A percentile compares a stretch with the other conserved stretches of the same genome.
Conservation (phyloP, 2,113 vertebrate species). For the Aldabrachelys gigantea region DNA sequence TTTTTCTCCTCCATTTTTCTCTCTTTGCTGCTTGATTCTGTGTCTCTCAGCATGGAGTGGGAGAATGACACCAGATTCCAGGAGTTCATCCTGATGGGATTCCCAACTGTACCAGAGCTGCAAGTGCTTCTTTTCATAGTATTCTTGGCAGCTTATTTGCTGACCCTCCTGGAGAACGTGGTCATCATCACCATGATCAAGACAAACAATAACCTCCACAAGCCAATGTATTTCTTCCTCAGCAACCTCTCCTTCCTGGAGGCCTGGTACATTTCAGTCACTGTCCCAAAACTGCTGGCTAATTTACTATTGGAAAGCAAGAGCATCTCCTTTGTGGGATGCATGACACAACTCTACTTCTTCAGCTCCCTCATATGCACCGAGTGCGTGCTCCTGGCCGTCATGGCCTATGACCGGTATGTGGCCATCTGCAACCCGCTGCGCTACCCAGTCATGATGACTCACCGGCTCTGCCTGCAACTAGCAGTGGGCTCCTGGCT, state of each 20-base stretch:
- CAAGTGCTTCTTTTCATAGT: slow-evolving; percentile 46
- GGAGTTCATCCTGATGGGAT: slow-evolving; percentile 40
- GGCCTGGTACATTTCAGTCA: slow-evolving; percentile 57
- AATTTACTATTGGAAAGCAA: slow-evolving; percentile 13
- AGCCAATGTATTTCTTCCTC: slow-evolving; percentile 66
- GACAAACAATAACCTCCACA: slow-evolving; percentile 41
- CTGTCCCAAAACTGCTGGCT: slow-evolving; percentile 48
- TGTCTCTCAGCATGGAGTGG: background rate
- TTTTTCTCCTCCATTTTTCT: background rate
- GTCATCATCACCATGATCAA: slow-evolving; percentile 39
- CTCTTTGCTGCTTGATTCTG: background rate
- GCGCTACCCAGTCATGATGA: slow-evolving; percentile 39
- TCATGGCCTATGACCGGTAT: slow-evolving; percentile 61
- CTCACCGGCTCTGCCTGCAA: background rate
- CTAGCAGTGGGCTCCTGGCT: slow-evolving; percentile 44
- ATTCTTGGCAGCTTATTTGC: slow-evolving; percentile 40
- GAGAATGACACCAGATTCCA: background rate
- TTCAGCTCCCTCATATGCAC: slow-evolving; percentile 46
- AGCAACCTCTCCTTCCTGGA: slow-evolving; percentile 58
- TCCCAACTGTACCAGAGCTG: slow-evolving; percentile 17
- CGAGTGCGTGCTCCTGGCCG: slow-evolving; percentile 54
- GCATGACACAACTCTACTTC: slow-evolving; percentile 59
- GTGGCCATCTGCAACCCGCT: slow-evolving; percentile 55
- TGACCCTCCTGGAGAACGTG: slow-evolving; percentile 47
- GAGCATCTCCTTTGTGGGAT: slow-evolving; percentile 34